Evolutionary conservation across 1,140 invertebrate species (phyloP).

Genomic region (Atta texana): DNA sequence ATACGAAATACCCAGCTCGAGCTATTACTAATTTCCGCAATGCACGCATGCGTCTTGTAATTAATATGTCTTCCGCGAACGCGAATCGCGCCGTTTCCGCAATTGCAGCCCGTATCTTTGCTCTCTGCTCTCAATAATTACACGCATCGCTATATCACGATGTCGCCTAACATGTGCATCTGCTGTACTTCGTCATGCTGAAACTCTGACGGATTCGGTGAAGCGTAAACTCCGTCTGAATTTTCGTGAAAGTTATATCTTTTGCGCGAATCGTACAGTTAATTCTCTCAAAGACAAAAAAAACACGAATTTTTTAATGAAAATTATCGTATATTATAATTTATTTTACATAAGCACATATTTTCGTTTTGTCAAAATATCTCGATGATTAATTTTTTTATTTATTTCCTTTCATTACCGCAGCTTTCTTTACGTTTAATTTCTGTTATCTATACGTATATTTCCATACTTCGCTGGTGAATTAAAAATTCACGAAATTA

Average conservation of each 20-base stretch:
- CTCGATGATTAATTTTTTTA: not conserved
- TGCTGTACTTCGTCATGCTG: not conserved
- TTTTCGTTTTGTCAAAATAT: not conserved
- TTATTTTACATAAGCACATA: not conserved
- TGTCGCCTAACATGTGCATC: not conserved
- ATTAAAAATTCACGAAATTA: slow-evolving; percentile 21
- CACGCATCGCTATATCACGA: not conserved
- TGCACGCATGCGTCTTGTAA: slow-evolving; percentile 29
- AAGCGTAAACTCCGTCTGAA: not conserved
- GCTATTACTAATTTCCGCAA: slow-evolving; percentile 52
- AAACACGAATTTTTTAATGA: not conserved
- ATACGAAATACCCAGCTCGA: slow-evolving; percentile 1
- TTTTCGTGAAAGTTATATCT: not conserved
- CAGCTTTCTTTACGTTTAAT: not conserved
- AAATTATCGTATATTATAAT: not conserved
- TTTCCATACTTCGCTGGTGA: not conserved
- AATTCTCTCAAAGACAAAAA: not conserved
- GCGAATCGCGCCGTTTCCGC: slow-evolving; percentile 40
- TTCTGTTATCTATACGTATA: not conserved
- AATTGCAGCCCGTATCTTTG: slow-evolving; percentile 20
- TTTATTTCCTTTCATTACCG: not conserved
- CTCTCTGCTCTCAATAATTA: slow-evolving; percentile 33
- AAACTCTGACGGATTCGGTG: not conserved
- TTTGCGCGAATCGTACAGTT: not conserved
- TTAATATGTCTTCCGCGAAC: slow-evolving; percentile 42